These are phyloP conservation scores for Morpho achilles DNA, from an alignment of 2,888 invertebrate genomes.

Conservation along the genomic window DNA sequence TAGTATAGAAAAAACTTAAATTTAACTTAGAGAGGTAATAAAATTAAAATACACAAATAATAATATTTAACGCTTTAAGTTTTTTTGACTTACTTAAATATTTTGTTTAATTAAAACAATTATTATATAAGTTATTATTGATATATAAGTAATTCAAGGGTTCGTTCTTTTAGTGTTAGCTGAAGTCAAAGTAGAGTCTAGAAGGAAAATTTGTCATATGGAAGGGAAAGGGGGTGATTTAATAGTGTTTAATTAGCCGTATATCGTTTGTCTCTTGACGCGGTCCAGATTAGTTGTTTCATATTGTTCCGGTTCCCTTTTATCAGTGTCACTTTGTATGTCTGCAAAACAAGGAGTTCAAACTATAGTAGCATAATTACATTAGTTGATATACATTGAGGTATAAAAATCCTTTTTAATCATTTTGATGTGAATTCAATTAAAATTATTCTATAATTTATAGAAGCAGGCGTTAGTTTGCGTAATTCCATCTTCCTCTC, in stretches of 20 bases:
- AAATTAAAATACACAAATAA: no score
- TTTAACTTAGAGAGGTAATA: no score
- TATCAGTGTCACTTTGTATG: constrained; percentile 36
- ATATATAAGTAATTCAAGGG: neutral
- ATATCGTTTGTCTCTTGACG: constrained; percentile 42
- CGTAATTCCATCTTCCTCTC: neutral
- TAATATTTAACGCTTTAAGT: no score
- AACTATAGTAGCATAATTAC: no score
- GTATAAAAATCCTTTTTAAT: no score
- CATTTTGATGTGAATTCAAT: no score
- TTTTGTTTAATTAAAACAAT: no score
- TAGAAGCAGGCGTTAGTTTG: no score
- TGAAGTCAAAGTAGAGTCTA: neutral
- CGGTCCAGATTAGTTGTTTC: constrained; percentile 46
- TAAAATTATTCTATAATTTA: neutral
- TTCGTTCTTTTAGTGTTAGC: neutral
- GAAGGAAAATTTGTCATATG: neutral
- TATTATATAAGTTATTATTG: no score
- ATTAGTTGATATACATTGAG: no score
- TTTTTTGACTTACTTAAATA: no score
- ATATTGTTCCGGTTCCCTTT: constrained; percentile 52
- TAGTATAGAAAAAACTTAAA: no score
- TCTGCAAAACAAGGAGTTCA: constrained; percentile 37
- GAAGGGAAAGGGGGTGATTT: neutral
- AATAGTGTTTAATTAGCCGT: constrained; percentile 29